Evolutionary conservation across 1,140 invertebrate genomes (phyloP).

Genomic region (Goniozus legneri): DNA sequence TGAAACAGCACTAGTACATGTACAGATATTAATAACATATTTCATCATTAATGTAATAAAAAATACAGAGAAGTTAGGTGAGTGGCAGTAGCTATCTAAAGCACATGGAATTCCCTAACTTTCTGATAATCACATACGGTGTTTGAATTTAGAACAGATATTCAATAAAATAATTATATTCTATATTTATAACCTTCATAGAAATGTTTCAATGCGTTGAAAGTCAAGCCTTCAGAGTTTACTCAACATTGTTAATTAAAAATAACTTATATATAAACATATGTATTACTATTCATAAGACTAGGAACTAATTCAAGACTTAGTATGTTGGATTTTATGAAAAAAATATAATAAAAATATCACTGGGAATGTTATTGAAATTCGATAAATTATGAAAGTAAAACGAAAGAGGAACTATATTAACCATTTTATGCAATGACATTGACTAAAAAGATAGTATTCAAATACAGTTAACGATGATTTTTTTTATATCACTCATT

Average conservation of each 20-base stretch:
- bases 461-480: slow-evolving; percentile 12
- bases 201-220: slow-evolving; percentile 23
- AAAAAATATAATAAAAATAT: slow-evolving; percentile 8
- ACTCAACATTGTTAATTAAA: slow-evolving; percentile 22
- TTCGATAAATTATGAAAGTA: slow-evolving; percentile 14
- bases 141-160: slow-evolving; percentile 29
- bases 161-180: slow-evolving; percentile 20
- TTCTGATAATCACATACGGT: slow-evolving; percentile 38
- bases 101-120: slow-evolving; percentile 39
- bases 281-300: no score
- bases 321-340: slow-evolving; percentile 19
- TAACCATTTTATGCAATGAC: slow-evolving; percentile 10
- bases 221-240: slow-evolving; percentile 30
- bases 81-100: slow-evolving; percentile 30
- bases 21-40: slow-evolving; percentile 17
- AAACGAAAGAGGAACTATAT: slow-evolving; percentile 20
- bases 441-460: slow-evolving; percentile 12
- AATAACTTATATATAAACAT: slow-evolving; percentile 16
- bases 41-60: no score
- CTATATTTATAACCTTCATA: slow-evolving; percentile 17
- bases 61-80: slow-evolving; percentile 34
- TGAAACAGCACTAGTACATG: no score
- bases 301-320: slow-evolving; percentile 34
- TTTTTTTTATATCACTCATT: slow-evolving; percentile 11
- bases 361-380: no score